Percentiles rank a stretch among this genome's conserved stretches.
Conservation (phyloP, 2,888 invertebrate species). For the Marronus borbonicus region DNA sequence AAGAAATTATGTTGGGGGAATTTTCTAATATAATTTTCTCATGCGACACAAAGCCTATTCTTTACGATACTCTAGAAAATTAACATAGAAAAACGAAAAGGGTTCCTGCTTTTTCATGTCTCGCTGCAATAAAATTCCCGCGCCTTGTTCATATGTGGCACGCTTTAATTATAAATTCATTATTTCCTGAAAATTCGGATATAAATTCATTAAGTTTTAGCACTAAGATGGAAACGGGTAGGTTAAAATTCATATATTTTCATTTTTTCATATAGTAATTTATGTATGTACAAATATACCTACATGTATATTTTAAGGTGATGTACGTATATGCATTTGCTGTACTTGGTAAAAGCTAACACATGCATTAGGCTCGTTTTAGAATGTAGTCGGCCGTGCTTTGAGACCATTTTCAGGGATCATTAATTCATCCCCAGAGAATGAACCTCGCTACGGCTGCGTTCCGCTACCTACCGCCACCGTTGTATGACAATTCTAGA, state of each 20-base stretch:
- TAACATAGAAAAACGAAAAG: background rate
- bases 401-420: constrained; percentile 47
- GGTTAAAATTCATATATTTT: constrained; percentile 16
- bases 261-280: constrained; percentile 7
- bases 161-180: constrained; percentile 20
- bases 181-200: constrained; percentile 24
- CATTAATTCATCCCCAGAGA: constrained; percentile 44
- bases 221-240: background rate
- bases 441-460: constrained; percentile 28
- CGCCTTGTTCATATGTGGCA: constrained; percentile 12
- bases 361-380: constrained; percentile 43
- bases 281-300: background rate
- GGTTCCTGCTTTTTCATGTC: constrained; percentile 11
- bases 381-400: constrained; percentile 38
- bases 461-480: constrained; percentile 32
- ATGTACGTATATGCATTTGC: constrained; percentile 10
- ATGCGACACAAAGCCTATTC: constrained; percentile 5
- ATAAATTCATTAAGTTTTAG: constrained; percentile 34
- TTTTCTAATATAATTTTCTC: background rate
- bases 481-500: constrained; percentile 35
- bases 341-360: constrained; percentile 27
- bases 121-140: background rate
- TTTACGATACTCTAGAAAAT: background rate
- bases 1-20: constrained; percentile 7
- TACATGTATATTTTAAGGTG: background rate